phyloP scores from a whole-genome alignment of 2,797 vertebrate species.

The Myotis myotis region DNA sequence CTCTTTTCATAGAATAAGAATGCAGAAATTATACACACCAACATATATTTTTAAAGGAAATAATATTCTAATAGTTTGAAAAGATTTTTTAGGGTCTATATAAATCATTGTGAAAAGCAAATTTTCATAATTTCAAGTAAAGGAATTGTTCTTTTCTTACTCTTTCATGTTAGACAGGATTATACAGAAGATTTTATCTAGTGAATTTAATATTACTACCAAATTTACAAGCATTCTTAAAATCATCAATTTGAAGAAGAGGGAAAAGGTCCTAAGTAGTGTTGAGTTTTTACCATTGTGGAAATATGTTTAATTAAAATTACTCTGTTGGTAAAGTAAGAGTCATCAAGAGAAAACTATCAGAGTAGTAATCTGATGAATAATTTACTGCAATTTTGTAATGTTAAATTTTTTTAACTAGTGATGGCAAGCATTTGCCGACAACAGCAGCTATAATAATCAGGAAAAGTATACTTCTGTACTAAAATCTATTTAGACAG shows the following conservation, averaged over 20 bases:
- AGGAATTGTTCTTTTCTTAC: constrained; percentile 49
- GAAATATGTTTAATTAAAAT: constrained; percentile 43
- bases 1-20: constrained; percentile 74
- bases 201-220: not conserved
- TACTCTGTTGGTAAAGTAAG: not conserved
- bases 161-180: constrained; percentile 32
- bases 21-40: not conserved
- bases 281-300: constrained; percentile 14
- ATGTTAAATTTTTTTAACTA: not conserved
- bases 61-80: constrained; percentile 55
- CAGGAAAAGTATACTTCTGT: not conserved
- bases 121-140: constrained; percentile 29
- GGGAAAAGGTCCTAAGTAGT: not conserved
- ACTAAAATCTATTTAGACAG: not conserved
- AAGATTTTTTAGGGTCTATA: constrained; percentile 18
- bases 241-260: not conserved
- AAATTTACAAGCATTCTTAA: not conserved
- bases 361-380: not conserved
- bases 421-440: not conserved
- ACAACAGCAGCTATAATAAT: not conserved
- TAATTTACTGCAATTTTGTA: not conserved
- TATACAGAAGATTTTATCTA: not conserved
- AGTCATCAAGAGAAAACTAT: not conserved
- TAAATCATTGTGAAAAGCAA: not conserved
- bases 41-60: constrained; percentile 56